A percentile compares a stretch with the other conserved stretches of the same genome.
phyloP scores from a whole-genome alignment of 2,888 invertebrate genomes.

The Lycophotia porphyrea region DNA sequence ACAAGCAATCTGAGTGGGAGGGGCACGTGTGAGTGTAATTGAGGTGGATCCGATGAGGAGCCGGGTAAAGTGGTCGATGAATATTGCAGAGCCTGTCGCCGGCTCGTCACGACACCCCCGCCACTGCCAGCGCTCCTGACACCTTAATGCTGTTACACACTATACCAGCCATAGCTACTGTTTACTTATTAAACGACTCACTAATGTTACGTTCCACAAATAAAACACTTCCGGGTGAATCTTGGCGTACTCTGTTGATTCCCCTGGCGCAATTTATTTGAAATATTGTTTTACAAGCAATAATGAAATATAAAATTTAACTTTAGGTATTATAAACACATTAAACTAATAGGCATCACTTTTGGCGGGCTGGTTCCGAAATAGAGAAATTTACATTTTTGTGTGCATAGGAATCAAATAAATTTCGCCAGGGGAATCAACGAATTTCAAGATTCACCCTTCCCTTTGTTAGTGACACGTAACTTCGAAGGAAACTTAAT shows the following conservation, averaged over 20 bases:
- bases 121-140: conserved; percentile 56
- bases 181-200: conserved; percentile 48
- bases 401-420: no score
- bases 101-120: conserved; percentile 73
- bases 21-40: conserved; percentile 72
- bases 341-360: no score
- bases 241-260: no score
- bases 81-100: conserved; percentile 84
- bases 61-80: conserved; percentile 84
- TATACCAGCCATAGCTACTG: conserved; percentile 37
- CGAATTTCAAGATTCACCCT: no score
- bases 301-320: no score
- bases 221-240: no score
- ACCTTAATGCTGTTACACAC: conserved; percentile 62
- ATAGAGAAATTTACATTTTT: no score
- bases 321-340: no score
- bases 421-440: no score
- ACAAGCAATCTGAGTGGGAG: conserved; percentile 62
- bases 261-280: no score
- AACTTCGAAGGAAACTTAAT: background rate
- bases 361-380: no score
- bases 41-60: conserved; percentile 71
- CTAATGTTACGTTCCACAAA: conserved; percentile 26
- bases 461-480: background rate
- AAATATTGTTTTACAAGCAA: no score